phyloP scores from a whole-genome alignment of 2,113 vertebrate species.

The Pavo muticus region DNA sequence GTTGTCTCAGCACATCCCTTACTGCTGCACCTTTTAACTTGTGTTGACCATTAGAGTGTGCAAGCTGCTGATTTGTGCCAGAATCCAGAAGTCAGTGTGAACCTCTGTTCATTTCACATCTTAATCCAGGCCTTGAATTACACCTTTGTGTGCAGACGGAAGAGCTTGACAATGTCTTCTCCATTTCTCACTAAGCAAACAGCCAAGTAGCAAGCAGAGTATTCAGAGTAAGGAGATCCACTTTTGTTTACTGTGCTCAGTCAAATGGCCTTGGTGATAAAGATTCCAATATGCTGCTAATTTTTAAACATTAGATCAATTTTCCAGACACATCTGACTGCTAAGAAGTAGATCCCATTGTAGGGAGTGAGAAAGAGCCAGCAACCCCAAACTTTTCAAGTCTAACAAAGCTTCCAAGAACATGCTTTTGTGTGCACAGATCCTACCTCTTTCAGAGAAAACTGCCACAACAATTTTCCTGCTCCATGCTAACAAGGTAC shows the following conservation, averaged over 20 bases:
- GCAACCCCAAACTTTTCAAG: background rate
- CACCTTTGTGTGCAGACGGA: background rate
- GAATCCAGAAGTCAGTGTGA: background rate
- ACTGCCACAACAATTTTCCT: background rate
- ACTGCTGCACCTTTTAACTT: background rate
- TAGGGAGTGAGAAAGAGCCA: background rate
- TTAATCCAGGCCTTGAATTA: background rate
- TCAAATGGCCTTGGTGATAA: background rate
- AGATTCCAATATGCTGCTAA: background rate
- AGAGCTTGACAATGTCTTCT: background rate
- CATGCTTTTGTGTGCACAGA: background rate
- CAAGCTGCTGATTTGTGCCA: background rate
- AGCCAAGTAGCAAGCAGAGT: background rate
- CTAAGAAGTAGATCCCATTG: background rate
- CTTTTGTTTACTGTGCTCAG: background rate
- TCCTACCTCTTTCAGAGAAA: background rate
- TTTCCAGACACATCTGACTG: background rate
- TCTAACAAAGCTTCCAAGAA: background rate
- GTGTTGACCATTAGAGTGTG: background rate
- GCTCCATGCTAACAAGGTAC: constrained; percentile 40
- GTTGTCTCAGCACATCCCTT: background rate
- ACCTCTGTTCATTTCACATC: background rate
- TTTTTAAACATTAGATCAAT: background rate
- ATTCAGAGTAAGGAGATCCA: background rate
- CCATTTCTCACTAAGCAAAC: background rate